Evolutionary conservation across 2,113 vertebrate genomes (phyloP).

Genomic region (Chrysemys picta): DNA sequence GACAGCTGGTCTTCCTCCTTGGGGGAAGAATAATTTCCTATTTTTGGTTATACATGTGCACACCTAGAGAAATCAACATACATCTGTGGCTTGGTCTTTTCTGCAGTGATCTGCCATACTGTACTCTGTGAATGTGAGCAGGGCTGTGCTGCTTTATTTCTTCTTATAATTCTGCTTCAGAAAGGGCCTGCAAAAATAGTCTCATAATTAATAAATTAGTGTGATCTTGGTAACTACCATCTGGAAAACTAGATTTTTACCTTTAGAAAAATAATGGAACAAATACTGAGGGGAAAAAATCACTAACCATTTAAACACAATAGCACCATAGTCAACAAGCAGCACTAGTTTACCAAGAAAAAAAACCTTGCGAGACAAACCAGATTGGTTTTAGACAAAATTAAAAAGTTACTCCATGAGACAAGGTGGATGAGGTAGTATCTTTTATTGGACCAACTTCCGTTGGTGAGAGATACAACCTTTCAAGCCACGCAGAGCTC

Average conservation of each 20-base stretch:
- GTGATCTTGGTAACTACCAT: background rate
- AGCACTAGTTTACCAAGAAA: background rate
- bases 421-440: background rate
- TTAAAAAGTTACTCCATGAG: background rate
- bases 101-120: background rate
- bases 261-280: background rate
- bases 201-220: too few species aligned
- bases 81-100: background rate
- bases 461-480: background rate
- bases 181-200: background rate
- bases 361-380: rapidly evolving
- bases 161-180: background rate
- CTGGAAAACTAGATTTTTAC: background rate
- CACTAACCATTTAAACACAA: background rate
- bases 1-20: too few species aligned
- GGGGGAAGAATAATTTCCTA: background rate
- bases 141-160: background rate
- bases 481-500: background rate
- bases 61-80: background rate
- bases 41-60: background rate
- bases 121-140: too few species aligned
- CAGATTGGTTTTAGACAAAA: background rate
- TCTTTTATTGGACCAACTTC: background rate
- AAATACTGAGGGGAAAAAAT: background rate
- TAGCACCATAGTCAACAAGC: background rate